Evolutionary conservation across 2,113 vertebrate species (phyloP), one percentile per base, ranked within the genome.

Genomic region (Rynchops niger): DNA sequence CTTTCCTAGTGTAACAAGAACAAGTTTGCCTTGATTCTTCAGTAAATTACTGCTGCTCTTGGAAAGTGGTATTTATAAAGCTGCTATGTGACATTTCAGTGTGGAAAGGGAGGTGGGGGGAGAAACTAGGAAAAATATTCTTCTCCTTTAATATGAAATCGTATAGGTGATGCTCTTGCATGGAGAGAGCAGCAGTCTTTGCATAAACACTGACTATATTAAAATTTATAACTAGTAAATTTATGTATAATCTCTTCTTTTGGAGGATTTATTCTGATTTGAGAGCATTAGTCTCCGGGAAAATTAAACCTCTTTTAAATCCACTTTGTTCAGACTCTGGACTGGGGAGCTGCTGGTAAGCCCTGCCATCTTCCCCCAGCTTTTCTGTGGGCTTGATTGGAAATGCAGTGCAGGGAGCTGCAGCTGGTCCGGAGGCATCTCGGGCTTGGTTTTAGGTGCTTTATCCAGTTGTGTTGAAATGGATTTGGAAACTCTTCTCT

Each of bases 231-330:
- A 93, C 84, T 91, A 89, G 91, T 91, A 96, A 96, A 93, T 96
- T 95, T 97, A 78, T 94, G 95, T 95, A 85, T 97, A 92, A 95
- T 95, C 95, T 96, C 85, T 87, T 96, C 89, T 96, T 95, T 86
- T 82, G 26, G 79, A 88, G 93, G 95, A 93, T 97, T 96, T 97
- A 49, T 94, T 96, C 71, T 79, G 91, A 93, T 96, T 86, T 92
- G 95, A 88, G 82, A 82, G 94, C 61, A 93, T 96, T 96, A 96
- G 58, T 47, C 67, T 47, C 72, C 53, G 67, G 91, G 89, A 91
- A 96, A 93, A 95, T 93, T 72, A 96, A 96, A 94, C 91, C 95
- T 91, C 86, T 89, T 82, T 90, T 87, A 90, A 96, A 94, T 95
- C 93, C 79, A 92, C 79, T 97, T 97, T 92, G 86, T 86, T 96